A percentile compares a stretch with the other conserved stretches of the same genome.
Evolutionary conservation across 2,797 vertebrate genomes (phyloP).

Genomic region (Morus bassanus): DNA sequence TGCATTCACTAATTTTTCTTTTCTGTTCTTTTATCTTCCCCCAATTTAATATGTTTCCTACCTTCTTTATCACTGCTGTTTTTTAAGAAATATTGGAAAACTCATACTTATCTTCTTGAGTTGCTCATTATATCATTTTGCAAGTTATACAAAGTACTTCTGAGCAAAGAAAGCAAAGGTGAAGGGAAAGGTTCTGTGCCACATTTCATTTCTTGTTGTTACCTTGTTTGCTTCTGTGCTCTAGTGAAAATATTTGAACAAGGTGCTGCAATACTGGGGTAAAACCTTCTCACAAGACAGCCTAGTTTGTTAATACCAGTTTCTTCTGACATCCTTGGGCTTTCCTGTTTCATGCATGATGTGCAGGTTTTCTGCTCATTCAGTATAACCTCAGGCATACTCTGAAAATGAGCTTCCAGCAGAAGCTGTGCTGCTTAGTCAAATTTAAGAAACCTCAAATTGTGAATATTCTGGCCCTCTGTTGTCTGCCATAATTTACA

Average conservation of each 20-base stretch:
- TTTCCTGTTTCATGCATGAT: background rate
- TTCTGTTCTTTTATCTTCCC: background rate
- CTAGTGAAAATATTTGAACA: rapidly evolving
- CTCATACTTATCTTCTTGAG: background rate
- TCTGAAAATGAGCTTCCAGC: slow-evolving; percentile 3
- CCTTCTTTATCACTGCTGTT: background rate
- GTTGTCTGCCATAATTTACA: background rate
- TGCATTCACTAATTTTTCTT: background rate
- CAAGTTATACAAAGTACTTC: background rate
- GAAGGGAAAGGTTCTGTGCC: background rate
- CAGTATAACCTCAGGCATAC: background rate
- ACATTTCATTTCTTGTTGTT: background rate
- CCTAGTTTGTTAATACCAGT: background rate
- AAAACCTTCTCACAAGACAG: background rate
- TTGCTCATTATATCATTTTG: background rate
- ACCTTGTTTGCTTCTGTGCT: background rate
- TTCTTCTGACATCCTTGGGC: background rate
- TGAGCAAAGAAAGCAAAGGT: background rate
- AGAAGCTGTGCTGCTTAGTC: background rate
- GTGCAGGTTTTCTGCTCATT: background rate
- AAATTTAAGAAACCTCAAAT: background rate
- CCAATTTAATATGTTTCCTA: background rate
- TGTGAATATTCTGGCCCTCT: background rate
- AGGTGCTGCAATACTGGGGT: background rate
- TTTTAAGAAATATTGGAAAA: background rate